Conservation (phyloP, 2,113 vertebrate genomes). For the Gambusia affinis region DNA sequence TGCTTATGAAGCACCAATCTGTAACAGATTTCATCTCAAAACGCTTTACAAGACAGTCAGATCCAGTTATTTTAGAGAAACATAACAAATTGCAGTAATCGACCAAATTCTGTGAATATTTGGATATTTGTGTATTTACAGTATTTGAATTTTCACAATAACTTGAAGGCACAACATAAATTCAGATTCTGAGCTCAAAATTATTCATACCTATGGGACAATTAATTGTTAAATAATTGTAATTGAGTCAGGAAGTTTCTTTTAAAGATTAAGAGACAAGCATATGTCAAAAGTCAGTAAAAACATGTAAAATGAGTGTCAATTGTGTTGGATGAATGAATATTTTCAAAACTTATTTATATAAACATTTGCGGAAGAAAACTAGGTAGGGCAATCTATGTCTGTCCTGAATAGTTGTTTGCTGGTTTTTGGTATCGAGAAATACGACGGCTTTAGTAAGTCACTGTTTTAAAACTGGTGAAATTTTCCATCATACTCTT, state of each 20-base stretch:
- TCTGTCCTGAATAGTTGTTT: neutral
- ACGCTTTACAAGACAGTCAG: neutral
- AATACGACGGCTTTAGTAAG: neutral
- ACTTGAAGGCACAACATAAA: too few species aligned
- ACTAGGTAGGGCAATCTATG: neutral
- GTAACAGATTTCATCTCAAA: neutral
- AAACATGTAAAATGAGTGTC: too few species aligned
- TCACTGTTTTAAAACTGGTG: neutral
- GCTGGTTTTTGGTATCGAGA: neutral
- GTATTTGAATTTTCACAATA: too few species aligned
- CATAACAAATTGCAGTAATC: neutral
- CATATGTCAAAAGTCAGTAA: too few species aligned
- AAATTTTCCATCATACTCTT: neutral
- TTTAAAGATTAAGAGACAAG: too few species aligned
- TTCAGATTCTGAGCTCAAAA: too few species aligned
- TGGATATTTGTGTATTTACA: too few species aligned
- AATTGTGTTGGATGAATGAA: neutral
- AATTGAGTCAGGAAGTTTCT: too few species aligned
- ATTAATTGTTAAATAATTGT: too few species aligned
- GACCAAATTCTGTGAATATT: neutral
- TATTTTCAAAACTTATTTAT: neutral
- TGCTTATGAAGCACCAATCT: neutral
- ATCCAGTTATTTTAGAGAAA: neutral
- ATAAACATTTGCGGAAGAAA: neutral
- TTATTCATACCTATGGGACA: too few species aligned